A percentile compares a stretch with the other conserved stretches of the same genome.
Conservation (phyloP, 2,113 vertebrate genomes). For the Rallus limicola region DNA sequence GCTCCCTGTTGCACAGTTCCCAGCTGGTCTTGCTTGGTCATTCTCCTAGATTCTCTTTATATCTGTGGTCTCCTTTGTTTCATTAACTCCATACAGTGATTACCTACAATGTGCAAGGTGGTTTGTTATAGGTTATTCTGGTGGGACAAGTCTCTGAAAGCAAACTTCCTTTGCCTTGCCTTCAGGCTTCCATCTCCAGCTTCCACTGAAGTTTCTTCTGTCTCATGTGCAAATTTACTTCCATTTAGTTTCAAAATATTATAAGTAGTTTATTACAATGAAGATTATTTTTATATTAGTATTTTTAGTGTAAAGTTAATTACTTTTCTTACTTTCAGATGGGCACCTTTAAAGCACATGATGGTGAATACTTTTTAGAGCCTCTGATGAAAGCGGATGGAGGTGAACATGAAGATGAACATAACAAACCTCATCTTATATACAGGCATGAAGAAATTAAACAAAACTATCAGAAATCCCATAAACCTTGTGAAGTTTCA, state of each 20-base stretch:
- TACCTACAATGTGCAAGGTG: not conserved
- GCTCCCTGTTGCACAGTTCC: not conserved
- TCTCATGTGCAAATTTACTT: accelerated
- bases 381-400: conserved; percentile 85
- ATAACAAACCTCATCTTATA: conserved; percentile 94
- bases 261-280: not conserved
- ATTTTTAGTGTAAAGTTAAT: not conserved
- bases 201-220: not conserved
- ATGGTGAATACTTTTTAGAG: conserved; percentile 94
- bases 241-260: not conserved
- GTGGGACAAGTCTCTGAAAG: not conserved
- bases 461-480: conserved; percentile 38
- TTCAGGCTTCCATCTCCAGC: not conserved
- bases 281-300: not conserved
- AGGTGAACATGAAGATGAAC: conserved; percentile 86
- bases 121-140: not conserved
- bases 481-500: conserved; percentile 83
- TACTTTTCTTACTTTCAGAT: conserved; percentile 55
- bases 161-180: not conserved
- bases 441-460: conserved; percentile 83
- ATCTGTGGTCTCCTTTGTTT: not conserved
- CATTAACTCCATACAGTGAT: not conserved
- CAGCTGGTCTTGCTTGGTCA: not conserved
- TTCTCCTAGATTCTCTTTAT: not conserved
- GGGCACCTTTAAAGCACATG: conserved; percentile 84